Conservation (phyloP, 2,888 invertebrate species). For the Elmis aenea region DNA sequence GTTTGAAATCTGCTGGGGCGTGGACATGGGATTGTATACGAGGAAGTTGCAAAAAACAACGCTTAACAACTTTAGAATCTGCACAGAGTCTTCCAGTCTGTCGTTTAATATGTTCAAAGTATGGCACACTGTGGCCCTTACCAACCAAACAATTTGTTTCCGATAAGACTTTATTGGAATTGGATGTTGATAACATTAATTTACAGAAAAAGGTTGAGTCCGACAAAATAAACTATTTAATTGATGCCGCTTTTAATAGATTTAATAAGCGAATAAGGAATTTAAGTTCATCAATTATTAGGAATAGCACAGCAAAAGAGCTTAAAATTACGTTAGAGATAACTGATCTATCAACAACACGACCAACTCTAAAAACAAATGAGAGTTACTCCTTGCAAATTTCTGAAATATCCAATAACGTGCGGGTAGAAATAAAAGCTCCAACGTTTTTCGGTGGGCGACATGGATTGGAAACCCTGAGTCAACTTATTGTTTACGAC, state of each 20-base stretch:
- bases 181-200: constrained; percentile 53
- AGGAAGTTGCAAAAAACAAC: constrained; percentile 51
- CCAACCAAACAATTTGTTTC: constrained; percentile 57
- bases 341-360: constrained; percentile 20
- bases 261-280: constrained; percentile 29
- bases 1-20: too few species aligned
- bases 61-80: constrained; percentile 30
- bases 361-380: constrained; percentile 52
- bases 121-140: constrained; percentile 60
- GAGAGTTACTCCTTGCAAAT: constrained; percentile 55
- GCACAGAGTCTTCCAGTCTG: constrained; percentile 57
- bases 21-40: constrained; percentile 56
- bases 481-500: constrained; percentile 64
- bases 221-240: too few species aligned
- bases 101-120: constrained; percentile 58
- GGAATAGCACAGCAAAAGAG: constrained; percentile 43
- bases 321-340: constrained; percentile 42
- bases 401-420: constrained; percentile 45
- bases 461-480: constrained; percentile 63
- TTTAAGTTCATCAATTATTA: constrained; percentile 28
- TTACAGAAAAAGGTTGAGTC: too few species aligned
- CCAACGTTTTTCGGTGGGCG: constrained; percentile 63
- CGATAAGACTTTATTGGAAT: constrained; percentile 50
- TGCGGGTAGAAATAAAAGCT: constrained; percentile 54
- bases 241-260: constrained; percentile 31